Conservation (phyloP, 2,797 vertebrate species). For the Oophaga sylvatica region DNA sequence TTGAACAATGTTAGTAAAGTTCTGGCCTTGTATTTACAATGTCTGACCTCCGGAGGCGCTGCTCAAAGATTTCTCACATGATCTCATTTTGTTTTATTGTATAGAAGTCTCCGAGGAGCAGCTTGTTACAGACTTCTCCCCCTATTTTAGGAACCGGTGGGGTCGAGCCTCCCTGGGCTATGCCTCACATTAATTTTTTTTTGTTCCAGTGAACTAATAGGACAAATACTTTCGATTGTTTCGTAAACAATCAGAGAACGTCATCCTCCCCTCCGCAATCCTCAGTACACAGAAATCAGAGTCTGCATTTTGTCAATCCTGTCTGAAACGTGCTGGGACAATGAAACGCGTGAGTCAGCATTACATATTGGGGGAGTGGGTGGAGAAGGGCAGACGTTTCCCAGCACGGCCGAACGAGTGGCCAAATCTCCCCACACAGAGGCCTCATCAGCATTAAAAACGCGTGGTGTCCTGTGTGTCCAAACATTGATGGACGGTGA, state of each 20-base stretch:
- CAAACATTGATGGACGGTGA: constrained; percentile 24
- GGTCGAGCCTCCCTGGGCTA: neutral
- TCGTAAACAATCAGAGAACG: constrained; percentile 8
- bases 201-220: neutral
- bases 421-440: neutral
- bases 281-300: neutral
- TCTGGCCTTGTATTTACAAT: neutral
- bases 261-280: neutral
- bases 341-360: constrained; percentile 39
- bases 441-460: neutral
- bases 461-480: neutral
- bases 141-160: neutral
- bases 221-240: neutral
- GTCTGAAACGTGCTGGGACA: constrained; percentile 33
- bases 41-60: neutral
- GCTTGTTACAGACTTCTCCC: neutral
- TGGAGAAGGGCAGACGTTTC: neutral
- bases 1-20: neutral
- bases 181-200: neutral
- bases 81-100: neutral
- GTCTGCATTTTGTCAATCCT: constrained; percentile 16
- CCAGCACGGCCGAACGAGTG: neutral
- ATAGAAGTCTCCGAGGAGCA: neutral
- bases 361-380: constrained; percentile 15
- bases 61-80: neutral